Evolutionary conservation across 1,140 invertebrate species (phyloP).

Genomic region (Leucophenga varia): DNA sequence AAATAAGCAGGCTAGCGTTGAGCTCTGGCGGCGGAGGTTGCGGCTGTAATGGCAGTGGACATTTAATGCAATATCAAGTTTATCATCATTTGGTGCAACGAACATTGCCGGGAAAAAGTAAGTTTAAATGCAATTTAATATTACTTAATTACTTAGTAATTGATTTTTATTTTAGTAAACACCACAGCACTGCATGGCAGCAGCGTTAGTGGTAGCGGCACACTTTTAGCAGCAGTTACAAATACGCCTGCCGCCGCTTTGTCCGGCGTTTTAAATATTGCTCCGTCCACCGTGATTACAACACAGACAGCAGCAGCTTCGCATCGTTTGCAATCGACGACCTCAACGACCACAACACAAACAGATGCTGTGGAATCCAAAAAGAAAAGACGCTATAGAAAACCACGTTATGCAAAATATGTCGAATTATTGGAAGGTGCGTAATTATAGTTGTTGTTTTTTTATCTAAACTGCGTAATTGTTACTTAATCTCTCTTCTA

Average conservation of each 20-base stretch:
- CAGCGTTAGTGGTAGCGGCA: neutral
- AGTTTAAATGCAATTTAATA: too few relatives aligned
- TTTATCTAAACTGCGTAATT: neutral
- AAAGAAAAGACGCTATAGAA: slow-evolving; percentile 41
- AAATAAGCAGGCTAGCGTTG: too few relatives aligned
- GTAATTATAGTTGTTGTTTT: neutral
- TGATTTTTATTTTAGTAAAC: too few relatives aligned
- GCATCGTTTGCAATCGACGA: slow-evolving; percentile 31
- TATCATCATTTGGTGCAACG: too few relatives aligned
- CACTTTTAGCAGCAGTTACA: neutral
- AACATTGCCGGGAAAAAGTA: too few relatives aligned
- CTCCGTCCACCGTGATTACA: neutral
- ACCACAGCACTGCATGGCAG: too few relatives aligned
- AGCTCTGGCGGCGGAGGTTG: too few relatives aligned
- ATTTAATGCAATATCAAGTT: too few relatives aligned
- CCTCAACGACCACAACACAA: slow-evolving; percentile 38
- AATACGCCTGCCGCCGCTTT: neutral
- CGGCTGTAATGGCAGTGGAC: too few relatives aligned
- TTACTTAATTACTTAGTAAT: too few relatives aligned
- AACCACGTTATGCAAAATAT: slow-evolving; percentile 48
- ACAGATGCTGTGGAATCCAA: slow-evolving; percentile 23
- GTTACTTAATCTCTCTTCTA: neutral
- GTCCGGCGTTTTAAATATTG: neutral
- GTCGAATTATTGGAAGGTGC: slow-evolving; percentile 47
- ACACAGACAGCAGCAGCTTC: neutral